Percentiles rank a stretch among this genome's conserved stretches.
Evolutionary conservation across 2,888 invertebrate genomes (phyloP).

Genomic region (Mellilla xanthometata): DNA sequence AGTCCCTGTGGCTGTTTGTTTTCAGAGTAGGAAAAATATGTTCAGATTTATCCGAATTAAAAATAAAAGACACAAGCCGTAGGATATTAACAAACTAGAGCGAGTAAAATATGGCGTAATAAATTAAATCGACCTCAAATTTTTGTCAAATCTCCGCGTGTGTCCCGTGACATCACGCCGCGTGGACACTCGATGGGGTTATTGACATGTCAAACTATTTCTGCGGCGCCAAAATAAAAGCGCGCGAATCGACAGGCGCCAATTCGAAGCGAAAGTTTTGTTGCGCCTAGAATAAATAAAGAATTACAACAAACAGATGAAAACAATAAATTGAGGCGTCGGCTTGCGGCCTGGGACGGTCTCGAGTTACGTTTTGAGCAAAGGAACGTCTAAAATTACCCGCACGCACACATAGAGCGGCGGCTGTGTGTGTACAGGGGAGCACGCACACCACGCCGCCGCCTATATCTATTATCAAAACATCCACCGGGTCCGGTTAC

Average conservation of each 20-base stretch:
- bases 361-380: conserved; percentile 81
- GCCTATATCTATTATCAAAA: conserved; percentile 83
- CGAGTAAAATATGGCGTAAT: conserved; percentile 60
- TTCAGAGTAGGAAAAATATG: not conserved
- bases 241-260: conserved; percentile 56
- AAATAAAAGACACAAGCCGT: conserved; percentile 16
- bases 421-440: conserved; percentile 50
- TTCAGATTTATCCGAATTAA: conserved; percentile 12
- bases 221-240: conserved; percentile 77
- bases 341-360: conserved; percentile 79
- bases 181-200: conserved; percentile 75
- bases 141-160: conserved; percentile 58
- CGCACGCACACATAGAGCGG: conserved; percentile 65
- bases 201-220: conserved; percentile 81
- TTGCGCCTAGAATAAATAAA: conserved; percentile 47
- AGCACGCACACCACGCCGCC: conserved; percentile 58
- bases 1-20: too few relatives aligned
- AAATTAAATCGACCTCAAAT: conserved; percentile 75
- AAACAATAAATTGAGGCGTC: conserved; percentile 80
- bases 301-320: conserved; percentile 67
- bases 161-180: conserved; percentile 70
- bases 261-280: conserved; percentile 32
- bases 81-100: conserved; percentile 53
- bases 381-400: conserved; percentile 83
- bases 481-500: conserved; percentile 80